Evolutionary conservation across 2,113 vertebrate genomes (phyloP).

Genomic region (Formicarius rufipectus): DNA sequence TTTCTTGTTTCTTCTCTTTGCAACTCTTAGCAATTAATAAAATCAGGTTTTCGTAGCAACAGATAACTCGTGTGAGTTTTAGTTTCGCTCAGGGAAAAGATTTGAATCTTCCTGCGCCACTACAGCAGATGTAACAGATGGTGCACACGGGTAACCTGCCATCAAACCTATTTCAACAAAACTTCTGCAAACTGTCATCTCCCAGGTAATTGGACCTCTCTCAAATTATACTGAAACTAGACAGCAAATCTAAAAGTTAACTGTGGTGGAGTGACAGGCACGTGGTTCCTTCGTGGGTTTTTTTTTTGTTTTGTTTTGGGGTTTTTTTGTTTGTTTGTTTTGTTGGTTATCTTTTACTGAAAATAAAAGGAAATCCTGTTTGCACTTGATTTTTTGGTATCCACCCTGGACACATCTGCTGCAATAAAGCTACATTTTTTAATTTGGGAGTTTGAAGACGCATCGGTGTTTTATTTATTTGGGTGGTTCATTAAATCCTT

Average conservation of each 20-base stretch:
- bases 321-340: too few relatives aligned
- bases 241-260: background rate
- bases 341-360: too few relatives aligned
- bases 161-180: background rate
- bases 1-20: too few relatives aligned
- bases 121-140: background rate
- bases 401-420: background rate
- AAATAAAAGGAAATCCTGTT: too few relatives aligned
- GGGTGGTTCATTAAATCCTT: conserved; percentile 47
- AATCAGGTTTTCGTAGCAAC: too few relatives aligned
- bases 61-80: too few relatives aligned
- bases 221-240: background rate
- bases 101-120: too few relatives aligned
- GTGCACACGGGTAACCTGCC: background rate
- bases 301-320: too few relatives aligned
- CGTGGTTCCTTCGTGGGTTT: background rate
- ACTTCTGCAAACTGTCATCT: background rate
- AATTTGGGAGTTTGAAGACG: background rate
- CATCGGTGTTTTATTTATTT: conserved; percentile 12
- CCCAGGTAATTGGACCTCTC: background rate
- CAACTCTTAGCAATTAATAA: too few relatives aligned
- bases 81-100: too few relatives aligned
- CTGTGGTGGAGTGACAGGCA: fast-evolving
- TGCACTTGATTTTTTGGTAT: background rate
- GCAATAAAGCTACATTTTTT: background rate